A percentile compares a stretch with the other conserved stretches of the same genome.
These are phyloP conservation scores for Channallabes apus DNA, from an alignment of 2,797 vertebrate species.

Conservation along the genomic window DNA sequence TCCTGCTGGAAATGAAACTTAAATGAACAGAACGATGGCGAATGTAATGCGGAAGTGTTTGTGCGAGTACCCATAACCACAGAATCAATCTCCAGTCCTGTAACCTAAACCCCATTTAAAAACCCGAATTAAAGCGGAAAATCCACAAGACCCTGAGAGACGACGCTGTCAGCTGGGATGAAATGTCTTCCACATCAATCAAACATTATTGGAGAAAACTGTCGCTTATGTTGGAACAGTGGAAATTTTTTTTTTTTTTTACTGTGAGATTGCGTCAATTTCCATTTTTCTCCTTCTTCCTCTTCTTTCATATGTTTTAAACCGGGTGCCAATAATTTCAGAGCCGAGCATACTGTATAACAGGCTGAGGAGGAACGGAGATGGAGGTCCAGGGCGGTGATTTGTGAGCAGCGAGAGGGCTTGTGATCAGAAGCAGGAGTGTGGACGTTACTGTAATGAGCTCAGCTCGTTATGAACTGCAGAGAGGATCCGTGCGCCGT, in stretches of 20 bases:
- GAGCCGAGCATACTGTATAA: neutral
- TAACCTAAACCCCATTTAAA: neutral
- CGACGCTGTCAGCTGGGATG: neutral
- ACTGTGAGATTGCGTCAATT: neutral
- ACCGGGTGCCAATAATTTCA: neutral
- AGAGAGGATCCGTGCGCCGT: slow-evolving; percentile 27
- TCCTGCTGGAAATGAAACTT: neutral
- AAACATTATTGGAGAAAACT: neutral
- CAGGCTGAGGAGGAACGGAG: neutral
- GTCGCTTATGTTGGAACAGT: neutral
- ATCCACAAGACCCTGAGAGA: neutral
- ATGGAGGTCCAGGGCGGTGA: neutral
- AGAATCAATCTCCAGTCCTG: neutral
- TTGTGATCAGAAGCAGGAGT: slow-evolving; percentile 15
- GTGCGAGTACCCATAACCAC: neutral
- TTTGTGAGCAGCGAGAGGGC: neutral
- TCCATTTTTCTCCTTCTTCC: neutral
- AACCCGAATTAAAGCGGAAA: neutral
- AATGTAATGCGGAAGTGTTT: neutral
- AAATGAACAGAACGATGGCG: no score
- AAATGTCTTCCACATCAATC: neutral
- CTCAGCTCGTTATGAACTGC: slow-evolving; percentile 25
- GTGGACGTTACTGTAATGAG: slow-evolving; percentile 31
- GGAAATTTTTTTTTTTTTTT: neutral
- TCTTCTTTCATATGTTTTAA: neutral